A percentile compares a stretch with the other conserved stretches of the same genome.
These are phyloP conservation scores for Prenolepis imparis DNA, from an alignment of 2,888 invertebrate genomes.

Conservation along the genomic window DNA sequence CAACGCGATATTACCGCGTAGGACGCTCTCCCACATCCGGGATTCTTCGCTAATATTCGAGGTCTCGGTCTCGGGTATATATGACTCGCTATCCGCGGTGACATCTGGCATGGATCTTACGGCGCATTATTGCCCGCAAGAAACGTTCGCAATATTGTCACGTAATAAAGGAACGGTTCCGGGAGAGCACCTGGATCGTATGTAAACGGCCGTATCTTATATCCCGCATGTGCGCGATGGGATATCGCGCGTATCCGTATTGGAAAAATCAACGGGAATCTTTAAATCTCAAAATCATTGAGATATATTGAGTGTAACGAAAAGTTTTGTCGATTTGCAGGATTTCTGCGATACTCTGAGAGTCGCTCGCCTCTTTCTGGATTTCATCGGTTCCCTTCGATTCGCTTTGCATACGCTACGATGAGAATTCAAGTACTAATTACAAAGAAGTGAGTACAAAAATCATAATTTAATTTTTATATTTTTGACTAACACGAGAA, in stretches of 20 bases:
- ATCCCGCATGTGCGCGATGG: neutral
- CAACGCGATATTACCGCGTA: conserved; percentile 71
- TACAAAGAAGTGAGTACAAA: too few relatives aligned
- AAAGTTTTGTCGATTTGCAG: conserved; percentile 29
- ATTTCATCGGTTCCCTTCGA: neutral
- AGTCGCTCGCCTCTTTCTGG: neutral
- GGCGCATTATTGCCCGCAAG: conserved; percentile 78
- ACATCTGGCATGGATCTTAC: conserved; percentile 83
- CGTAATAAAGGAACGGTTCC: conserved; percentile 74
- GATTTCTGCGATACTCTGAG: neutral
- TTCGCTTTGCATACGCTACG: neutral
- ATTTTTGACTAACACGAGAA: neutral
- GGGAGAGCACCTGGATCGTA: conserved; percentile 55
- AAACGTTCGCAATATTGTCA: conserved; percentile 77
- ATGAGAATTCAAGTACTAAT: too few relatives aligned
- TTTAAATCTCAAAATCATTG: conserved; percentile 40
- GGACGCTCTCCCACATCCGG: conserved; percentile 62
- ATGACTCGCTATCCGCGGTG: conserved; percentile 75
- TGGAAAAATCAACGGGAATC: conserved; percentile 49
- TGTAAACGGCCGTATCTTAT: conserved; percentile 58
- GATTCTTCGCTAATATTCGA: conserved; percentile 81
- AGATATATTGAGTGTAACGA: conserved; percentile 32
- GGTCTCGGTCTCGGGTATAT: conserved; percentile 80
- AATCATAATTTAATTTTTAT: neutral
- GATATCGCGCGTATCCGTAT: conserved; percentile 7